Conservation (phyloP, 2,113 vertebrate genomes). For the Synodontis membranacea region DNA sequence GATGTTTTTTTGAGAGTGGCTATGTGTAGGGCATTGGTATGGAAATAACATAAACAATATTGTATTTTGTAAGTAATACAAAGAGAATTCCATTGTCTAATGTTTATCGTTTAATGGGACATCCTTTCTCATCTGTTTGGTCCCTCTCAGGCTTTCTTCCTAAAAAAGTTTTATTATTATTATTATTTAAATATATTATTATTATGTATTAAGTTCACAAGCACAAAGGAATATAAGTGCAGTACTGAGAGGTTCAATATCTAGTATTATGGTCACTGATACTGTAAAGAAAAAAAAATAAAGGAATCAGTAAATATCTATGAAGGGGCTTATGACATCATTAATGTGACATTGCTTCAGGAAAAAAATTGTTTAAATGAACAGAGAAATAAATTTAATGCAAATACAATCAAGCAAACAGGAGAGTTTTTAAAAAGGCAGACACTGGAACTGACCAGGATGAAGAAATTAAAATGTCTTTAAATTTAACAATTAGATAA, state of each 20-base stretch:
- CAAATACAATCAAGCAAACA: background rate
- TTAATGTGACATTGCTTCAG: conserved; percentile 14
- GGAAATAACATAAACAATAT: too few species aligned
- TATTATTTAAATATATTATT: background rate
- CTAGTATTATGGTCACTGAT: background rate
- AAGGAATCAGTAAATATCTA: background rate
- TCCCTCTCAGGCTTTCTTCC: background rate
- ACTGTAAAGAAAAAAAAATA: background rate
- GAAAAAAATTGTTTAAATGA: background rate
- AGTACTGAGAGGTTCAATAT: background rate
- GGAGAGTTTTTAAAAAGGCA: background rate
- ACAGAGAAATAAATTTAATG: background rate
- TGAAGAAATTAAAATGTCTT: background rate
- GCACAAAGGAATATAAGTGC: background rate
- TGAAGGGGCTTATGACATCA: background rate
- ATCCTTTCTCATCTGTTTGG: too few species aligned
- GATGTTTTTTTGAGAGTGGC: too few species aligned
- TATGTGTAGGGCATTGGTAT: background rate
- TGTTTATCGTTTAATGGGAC: background rate
- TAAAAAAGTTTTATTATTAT: too few species aligned
- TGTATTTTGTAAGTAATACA: background rate
- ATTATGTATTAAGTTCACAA: background rate
- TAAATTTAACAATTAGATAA: background rate
- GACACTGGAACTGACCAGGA: background rate
- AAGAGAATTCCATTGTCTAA: background rate